Percentiles rank a stretch among this genome's conserved stretches.
phyloP scores from a whole-genome alignment of 2,888 invertebrate species.

The Diaprepes abbreviatus region DNA sequence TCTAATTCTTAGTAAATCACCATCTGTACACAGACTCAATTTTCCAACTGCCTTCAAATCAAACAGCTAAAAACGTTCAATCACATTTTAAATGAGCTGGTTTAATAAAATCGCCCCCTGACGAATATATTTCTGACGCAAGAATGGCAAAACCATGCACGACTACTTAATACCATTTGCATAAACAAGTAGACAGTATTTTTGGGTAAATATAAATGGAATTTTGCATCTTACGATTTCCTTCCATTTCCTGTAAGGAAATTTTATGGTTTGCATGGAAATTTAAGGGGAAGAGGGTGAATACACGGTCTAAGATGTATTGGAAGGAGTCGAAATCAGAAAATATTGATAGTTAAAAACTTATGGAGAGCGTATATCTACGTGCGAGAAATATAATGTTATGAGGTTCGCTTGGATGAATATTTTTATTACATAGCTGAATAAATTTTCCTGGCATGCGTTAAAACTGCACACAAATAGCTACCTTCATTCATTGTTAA shows the following conservation, averaged over 20 bases:
- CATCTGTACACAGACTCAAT: no score
- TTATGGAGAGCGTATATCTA: no score
- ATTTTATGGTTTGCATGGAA: slow-evolving; percentile 24
- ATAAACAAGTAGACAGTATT: slow-evolving; percentile 45
- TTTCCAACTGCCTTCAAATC: not conserved
- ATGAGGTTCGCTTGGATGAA: no score
- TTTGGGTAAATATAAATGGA: slow-evolving; percentile 45
- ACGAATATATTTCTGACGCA: slow-evolving; percentile 31
- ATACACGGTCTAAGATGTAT: not conserved
- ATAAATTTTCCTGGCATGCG: no score
- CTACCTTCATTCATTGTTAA: no score
- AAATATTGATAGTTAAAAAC: no score
- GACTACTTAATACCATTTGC: slow-evolving; percentile 48
- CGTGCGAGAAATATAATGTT: no score
- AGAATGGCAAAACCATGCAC: slow-evolving; percentile 38
- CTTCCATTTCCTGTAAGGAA: slow-evolving; percentile 31
- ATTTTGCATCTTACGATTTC: slow-evolving; percentile 39
- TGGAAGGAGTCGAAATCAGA: not conserved
- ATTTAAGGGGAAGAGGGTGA: not conserved
- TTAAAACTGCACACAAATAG: no score
- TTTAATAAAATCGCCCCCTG: slow-evolving; percentile 32
- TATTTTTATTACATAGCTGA: no score
- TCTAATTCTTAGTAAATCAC: no score
- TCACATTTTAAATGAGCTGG: slow-evolving; percentile 27
- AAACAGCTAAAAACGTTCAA: slow-evolving; percentile 9